These are phyloP conservation scores for Phalacrocorax aristotelis DNA, from an alignment of 2,113 vertebrate species.

Conservation along the genomic window DNA sequence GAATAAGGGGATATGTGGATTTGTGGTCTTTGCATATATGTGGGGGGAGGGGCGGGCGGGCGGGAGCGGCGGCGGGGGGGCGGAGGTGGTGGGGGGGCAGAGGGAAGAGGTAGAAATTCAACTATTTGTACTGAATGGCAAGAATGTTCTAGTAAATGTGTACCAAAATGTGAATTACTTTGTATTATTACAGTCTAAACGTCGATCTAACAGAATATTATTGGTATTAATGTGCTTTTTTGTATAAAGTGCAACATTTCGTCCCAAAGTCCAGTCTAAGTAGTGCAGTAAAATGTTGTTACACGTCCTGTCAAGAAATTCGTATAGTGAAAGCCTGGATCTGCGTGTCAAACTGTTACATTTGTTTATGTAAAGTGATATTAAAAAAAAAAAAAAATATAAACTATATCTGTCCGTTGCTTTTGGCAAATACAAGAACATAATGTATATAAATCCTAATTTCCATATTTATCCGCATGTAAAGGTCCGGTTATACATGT, in stretches of 20 bases:
- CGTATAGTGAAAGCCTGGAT: conserved; percentile 99
- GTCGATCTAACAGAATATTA: conserved; percentile 98
- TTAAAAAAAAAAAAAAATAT: conserved; percentile 88
- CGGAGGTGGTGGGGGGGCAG: conserved; percentile 76
- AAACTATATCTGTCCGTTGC: conserved; percentile 93
- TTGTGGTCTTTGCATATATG: conserved; percentile 96
- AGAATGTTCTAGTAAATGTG: conserved; percentile 99
- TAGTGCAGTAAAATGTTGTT: conserved; percentile 99
- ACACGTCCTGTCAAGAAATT: conserved; percentile 99
- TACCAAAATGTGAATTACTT: conserved; percentile 99
- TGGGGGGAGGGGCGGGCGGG: conserved; percentile 77
- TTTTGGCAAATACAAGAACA: conserved; percentile 95
- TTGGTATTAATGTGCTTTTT: conserved; percentile 99
- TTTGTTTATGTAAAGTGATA: conserved; percentile 99
- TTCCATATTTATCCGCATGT: conserved; percentile 99
- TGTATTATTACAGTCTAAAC: conserved; percentile 99
- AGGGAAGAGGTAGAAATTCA: conserved; percentile 86
- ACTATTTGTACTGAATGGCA: conserved; percentile 97
- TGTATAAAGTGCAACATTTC: conserved; percentile 99
- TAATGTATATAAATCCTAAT: conserved; percentile 98
- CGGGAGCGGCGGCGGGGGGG: conserved; percentile 71
- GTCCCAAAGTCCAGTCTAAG: conserved; percentile 99
- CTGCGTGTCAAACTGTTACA: conserved; percentile 95
- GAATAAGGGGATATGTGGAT: conserved; percentile 89
- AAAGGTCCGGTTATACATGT: conserved; percentile 97